phyloP scores from a whole-genome alignment of 1,140 invertebrate genomes.

The Pachyrhynchus sulphureomaculatus region DNA sequence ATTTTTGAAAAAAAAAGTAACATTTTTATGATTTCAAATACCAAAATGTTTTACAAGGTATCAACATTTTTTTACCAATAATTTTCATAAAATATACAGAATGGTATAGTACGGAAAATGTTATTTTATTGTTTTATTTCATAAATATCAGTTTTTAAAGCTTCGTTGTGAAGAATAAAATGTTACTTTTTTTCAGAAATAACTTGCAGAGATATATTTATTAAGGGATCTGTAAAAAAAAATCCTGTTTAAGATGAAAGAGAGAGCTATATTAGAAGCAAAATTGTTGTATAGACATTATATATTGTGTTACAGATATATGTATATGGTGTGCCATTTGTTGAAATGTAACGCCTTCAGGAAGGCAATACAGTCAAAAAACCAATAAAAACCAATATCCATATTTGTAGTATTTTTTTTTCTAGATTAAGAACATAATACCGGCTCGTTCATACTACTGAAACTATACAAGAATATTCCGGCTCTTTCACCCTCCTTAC shows the following conservation, averaged over 20 bases:
- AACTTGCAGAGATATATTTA: conserved; percentile 38
- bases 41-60: not conserved
- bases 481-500: too few relatives aligned
- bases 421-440: not conserved
- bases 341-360: conserved; percentile 46
- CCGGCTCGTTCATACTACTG: too few relatives aligned
- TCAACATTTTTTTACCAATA: too few relatives aligned
- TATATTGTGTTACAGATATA: conserved; percentile 51
- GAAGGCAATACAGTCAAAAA: conserved; percentile 45
- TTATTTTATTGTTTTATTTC: too few relatives aligned
- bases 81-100: too few relatives aligned
- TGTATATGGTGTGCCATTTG: conserved; percentile 52
- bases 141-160: too few relatives aligned
- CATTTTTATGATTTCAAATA: not conserved
- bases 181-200: too few relatives aligned
- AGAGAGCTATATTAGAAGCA: conserved; percentile 28
- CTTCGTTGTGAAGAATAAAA: too few relatives aligned
- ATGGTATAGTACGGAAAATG: too few relatives aligned
- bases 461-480: too few relatives aligned
- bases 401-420: conserved; percentile 4
- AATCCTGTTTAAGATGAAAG: conserved; percentile 33
- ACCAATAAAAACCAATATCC: conserved; percentile 44
- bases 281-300: conserved; percentile 38
- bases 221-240: conserved; percentile 43
- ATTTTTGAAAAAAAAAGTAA: not conserved